Evolutionary conservation across 2,113 vertebrate species (phyloP).

Genomic region (Rhinolophus ferrumequinum): DNA sequence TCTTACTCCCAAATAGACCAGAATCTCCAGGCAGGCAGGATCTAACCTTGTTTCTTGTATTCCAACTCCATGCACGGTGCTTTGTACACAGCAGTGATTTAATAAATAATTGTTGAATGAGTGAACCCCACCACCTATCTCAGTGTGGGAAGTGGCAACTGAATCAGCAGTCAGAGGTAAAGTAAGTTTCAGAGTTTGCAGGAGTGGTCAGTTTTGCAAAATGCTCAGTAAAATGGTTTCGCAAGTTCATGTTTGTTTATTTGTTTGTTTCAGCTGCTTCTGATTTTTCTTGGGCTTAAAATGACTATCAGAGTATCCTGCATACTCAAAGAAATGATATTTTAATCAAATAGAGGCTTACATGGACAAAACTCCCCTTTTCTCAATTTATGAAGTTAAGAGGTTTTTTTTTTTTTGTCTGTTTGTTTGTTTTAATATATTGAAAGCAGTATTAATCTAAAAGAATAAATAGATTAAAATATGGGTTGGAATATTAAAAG

Average conservation of each 20-base stretch:
- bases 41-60: not conserved
- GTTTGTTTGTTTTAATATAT: not conserved
- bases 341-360: not conserved
- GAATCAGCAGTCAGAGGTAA: not conserved
- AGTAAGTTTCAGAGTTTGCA: not conserved
- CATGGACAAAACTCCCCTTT: not conserved
- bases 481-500: not conserved
- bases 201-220: not conserved
- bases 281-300: not conserved
- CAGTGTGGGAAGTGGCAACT: not conserved
- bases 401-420: not conserved
- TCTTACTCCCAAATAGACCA: not conserved
- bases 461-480: constrained; percentile 40
- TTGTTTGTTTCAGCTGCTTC: not conserved
- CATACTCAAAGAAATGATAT: not conserved
- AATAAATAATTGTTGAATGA: not conserved
- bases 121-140: not conserved
- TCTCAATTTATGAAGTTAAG: not conserved
- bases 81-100: not conserved
- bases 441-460: not conserved
- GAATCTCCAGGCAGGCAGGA: not conserved
- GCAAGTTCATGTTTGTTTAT: not conserved
- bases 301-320: not conserved
- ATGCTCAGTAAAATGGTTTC: not conserved
- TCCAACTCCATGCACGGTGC: not conserved